phyloP scores from a whole-genome alignment of 1,140 invertebrate genomes.

The Neodiprion virginianus region DNA sequence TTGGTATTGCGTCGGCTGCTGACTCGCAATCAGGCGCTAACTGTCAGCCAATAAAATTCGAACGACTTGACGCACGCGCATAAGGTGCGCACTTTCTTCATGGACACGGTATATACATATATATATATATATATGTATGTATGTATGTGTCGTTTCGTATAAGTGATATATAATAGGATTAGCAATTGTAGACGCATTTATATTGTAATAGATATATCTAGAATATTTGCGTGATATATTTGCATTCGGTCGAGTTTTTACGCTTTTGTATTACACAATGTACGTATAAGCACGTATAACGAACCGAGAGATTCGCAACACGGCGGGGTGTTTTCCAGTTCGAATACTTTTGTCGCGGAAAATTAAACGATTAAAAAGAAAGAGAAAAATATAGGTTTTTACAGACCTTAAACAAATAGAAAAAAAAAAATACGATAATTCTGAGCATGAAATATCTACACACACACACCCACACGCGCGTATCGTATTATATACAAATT shows the following conservation, averaged over 20 bases:
- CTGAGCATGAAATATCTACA: too few species aligned
- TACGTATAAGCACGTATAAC: neutral
- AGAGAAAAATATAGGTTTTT: neutral
- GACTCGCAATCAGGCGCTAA: too few species aligned
- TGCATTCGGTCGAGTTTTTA: neutral
- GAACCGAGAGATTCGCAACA: neutral
- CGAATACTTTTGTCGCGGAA: neutral
- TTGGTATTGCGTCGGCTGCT: too few species aligned
- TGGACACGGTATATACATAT: too few species aligned
- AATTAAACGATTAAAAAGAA: neutral
- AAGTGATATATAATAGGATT: neutral
- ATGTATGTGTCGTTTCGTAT: neutral
- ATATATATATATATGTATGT: too few species aligned
- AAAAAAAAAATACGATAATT: neutral
- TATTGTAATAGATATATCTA: neutral
- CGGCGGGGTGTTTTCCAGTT: neutral
- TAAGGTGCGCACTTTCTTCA: too few species aligned
- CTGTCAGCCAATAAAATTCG: too few species aligned
- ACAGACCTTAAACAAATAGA: neutral
- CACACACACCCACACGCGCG: too few species aligned
- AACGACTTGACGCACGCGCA: too few species aligned
- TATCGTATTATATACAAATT: too few species aligned
- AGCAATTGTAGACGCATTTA: neutral
- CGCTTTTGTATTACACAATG: neutral
- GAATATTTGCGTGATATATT: neutral